Evolutionary conservation across 2,888 invertebrate species (phyloP), one percentile per base, ranked within the genome.

Genomic region (Caenorhabditis parvicauda): DNA sequence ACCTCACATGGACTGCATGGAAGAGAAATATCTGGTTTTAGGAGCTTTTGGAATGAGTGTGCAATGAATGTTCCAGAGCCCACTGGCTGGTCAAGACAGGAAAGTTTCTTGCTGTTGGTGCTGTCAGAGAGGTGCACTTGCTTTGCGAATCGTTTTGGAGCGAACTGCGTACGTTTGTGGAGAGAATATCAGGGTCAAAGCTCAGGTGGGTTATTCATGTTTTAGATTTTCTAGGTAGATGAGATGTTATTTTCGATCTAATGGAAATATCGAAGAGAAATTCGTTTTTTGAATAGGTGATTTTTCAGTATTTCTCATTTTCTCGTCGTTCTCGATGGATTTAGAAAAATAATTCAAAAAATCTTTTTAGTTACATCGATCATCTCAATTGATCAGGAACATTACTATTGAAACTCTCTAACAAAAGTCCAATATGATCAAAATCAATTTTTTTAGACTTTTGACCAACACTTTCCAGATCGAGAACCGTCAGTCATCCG

Each of bases 1-100:
- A 2, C 89, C 89, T 14, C 88, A 88, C 77, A 88, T 88, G 72
- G 89, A 89, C 82, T 89, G 89, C 81, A 89, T 89, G 88, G 89
- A 89, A 67, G 88, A 89, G 79, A 87, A 88, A 76, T 89, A 88
- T 80, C 82, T 89, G 84, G 89, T 89, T 82, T 12, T 84, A 85
- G 57, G 12, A 12, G 1, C 19, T 12, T 25, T 5, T n/a, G n/a
- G 7, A 7, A 44, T 22, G 6, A 9, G 24, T 6, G 5, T 25
- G 12, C 25, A 29, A 4, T 45, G 9, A 32, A 12, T 21, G 1
- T 51, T 81, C 7, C 77, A 88, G 88, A 87, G 87, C 83, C 87
- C 88, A 1, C 83, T 87, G 78, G 85, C 87, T 35, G 86, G 86
- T 17, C 86, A 87, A 70, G 87, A 88, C 76, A 84, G 87, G 60